Evolutionary conservation across 2,797 vertebrate genomes (phyloP), one percentile per base, ranked within the genome.

Genomic region (Artibeus lituratus): DNA sequence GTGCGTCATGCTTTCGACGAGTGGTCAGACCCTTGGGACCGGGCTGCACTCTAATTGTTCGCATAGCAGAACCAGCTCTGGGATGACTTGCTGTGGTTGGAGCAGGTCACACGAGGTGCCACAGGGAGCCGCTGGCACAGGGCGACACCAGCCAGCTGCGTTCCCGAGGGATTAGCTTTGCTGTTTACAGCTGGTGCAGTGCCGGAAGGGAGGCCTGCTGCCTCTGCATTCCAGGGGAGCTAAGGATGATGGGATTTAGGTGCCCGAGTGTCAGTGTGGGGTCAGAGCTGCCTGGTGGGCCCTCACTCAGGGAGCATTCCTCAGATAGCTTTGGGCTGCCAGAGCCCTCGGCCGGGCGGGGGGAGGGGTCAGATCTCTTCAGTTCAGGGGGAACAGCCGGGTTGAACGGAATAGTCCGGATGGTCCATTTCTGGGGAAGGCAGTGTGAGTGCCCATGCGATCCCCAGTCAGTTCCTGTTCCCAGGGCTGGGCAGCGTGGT

Each of bases 131-230:
- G 62, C 90, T 29, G 26, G 67, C 42, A 9, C 55, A 80, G 65
- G 94, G 77, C 62, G 77, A 65, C 42, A 10, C 44, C 10, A 3
- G 89, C 65, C 47, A 37, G 57, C 67, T 11, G 5, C 4, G 65
- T 90, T 89, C 91, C 92, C 57, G 0, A 7, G 86, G 85, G 89
- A 86, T 97, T 87, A 95, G 47, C 53, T 37, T 32, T 35, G 39
- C 47, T 88, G 19, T 85, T 72, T 42, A 80, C 73, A 82, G 3
- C 37, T 37, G 22, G 15, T 1, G 18, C 12, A 42, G 49, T 5
- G 10, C 77, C 8, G 35, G 78, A 78, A 82, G 70, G 19, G 86
- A 82, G 70, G 19, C n/a, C 51, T 37, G 15, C 14, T 11, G 83
- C 70, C 81, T 47, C 67, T 55, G 81, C 87, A 91, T 96, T 93